Conservation (phyloP, 2,113 vertebrate species). For the Calidris pygmaea region DNA sequence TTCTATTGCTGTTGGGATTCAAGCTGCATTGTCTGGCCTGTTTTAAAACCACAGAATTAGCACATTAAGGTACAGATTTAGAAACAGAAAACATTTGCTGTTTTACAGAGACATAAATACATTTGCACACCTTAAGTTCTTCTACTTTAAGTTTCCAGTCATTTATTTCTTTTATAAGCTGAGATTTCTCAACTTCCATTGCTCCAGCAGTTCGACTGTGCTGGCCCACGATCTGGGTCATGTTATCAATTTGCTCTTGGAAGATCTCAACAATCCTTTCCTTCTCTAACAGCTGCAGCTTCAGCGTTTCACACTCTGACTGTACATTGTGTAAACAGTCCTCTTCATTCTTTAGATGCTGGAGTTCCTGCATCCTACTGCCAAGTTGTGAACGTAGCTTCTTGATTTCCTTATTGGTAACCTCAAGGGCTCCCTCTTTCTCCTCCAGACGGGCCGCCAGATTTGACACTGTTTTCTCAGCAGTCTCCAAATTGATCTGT, state of each 20-base stretch:
- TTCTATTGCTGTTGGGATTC: neutral
- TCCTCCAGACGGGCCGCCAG: conserved; percentile 54
- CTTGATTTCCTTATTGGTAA: conserved; percentile 43
- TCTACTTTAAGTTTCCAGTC: conserved; percentile 74
- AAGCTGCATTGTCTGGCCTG: neutral
- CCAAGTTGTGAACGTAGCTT: conserved; percentile 68
- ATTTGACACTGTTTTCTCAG: conserved; percentile 55
- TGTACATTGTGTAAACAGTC: conserved; percentile 46
- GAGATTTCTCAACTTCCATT: conserved; percentile 76
- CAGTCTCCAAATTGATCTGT: conserved; percentile 58
- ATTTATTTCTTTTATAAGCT: conserved; percentile 74
- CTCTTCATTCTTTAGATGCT: conserved; percentile 58
- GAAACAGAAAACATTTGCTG: neutral
- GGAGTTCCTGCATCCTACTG: conserved; percentile 69
- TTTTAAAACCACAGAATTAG: neutral
- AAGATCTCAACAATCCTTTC: conserved; percentile 69
- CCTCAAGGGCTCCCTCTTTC: conserved; percentile 62
- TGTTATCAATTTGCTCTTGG: conserved; percentile 72
- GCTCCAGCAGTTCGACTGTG: conserved; percentile 63
- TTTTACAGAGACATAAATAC: neutral
- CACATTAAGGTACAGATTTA: neutral
- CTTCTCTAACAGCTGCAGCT: conserved; percentile 68
- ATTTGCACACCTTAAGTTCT: conserved; percentile 76
- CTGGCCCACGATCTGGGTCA: conserved; percentile 64
- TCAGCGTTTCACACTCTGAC: conserved; percentile 61